phyloP scores from a whole-genome alignment of 2,888 invertebrate genomes.

The Tenthredo amoena region DNA sequence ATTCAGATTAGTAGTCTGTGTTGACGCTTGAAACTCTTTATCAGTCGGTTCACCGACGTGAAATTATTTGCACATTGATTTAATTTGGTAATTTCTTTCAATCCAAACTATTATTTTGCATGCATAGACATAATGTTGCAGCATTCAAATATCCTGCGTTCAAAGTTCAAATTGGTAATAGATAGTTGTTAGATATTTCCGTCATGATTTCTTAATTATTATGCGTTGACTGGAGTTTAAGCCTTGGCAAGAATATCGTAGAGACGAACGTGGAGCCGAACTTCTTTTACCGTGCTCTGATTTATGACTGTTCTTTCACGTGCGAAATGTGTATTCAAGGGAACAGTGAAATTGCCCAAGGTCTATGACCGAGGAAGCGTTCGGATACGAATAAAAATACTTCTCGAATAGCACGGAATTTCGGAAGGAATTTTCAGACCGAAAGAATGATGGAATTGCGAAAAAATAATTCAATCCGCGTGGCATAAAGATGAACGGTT shows the following conservation, averaged over 20 bases:
- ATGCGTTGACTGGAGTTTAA: not conserved
- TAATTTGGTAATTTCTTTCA: not conserved
- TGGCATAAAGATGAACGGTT: not conserved
- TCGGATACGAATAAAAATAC: slow-evolving; percentile 11
- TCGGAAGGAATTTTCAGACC: not conserved
- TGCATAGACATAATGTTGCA: not conserved
- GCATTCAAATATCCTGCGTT: slow-evolving; percentile 1
- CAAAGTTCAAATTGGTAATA: not conserved
- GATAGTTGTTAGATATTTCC: not conserved
- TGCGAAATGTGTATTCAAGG: not conserved
- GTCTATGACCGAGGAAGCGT: slow-evolving; percentile 26
- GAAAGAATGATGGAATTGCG: slow-evolving; percentile 6
- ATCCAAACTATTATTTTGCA: not conserved
- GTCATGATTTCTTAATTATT: not conserved
- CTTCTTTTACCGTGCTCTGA: not conserved
- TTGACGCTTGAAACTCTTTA: not conserved
- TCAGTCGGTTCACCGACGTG: not conserved
- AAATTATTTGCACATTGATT: not conserved
- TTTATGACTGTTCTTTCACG: not conserved
- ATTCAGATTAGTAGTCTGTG: not conserved
- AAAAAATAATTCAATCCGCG: slow-evolving; percentile 9
- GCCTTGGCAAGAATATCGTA: not conserved
- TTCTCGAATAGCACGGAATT: slow-evolving; percentile 7
- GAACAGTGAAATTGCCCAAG: not conserved
- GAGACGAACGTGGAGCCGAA: not conserved